Evolutionary conservation across 2,113 vertebrate genomes (phyloP).

Genomic region (Corvus moneduloides): DNA sequence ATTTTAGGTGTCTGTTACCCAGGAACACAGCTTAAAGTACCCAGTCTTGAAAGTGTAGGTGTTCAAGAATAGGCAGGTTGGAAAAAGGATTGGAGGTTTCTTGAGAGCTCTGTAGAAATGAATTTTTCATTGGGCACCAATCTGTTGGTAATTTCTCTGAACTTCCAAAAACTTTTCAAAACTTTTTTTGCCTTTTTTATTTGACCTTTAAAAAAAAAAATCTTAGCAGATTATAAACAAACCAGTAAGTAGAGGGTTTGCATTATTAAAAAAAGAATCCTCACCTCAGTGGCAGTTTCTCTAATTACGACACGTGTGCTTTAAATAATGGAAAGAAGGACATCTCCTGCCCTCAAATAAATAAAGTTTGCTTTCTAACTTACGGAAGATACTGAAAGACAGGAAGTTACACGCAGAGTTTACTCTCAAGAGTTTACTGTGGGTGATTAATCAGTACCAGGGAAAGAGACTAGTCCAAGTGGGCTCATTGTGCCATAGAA

Average conservation of each 20-base stretch:
- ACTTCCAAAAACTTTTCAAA: constrained; percentile 62
- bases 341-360: not conserved
- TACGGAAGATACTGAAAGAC: not conserved
- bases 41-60: not conserved
- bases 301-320: not conserved
- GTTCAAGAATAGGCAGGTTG: not conserved
- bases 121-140: not conserved
- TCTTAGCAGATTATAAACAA: constrained; percentile 41
- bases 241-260: constrained; percentile 45
- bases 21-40: not conserved
- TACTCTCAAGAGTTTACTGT: not conserved
- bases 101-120: not conserved
- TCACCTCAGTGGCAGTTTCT: constrained; percentile 17
- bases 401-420: not conserved
- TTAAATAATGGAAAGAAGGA: constrained; percentile 18
- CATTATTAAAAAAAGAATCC: constrained; percentile 53
- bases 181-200: constrained; percentile 42
- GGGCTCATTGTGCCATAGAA: not conserved
- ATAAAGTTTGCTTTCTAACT: not conserved
- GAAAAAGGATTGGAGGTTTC: not conserved
- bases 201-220: not conserved
- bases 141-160: constrained; percentile 43
- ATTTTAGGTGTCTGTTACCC: not conserved
- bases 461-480: not conserved
- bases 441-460: not conserved